phyloP scores from a whole-genome alignment of 2,113 vertebrate species.

The Tympanuchus pallidicinctus region DNA sequence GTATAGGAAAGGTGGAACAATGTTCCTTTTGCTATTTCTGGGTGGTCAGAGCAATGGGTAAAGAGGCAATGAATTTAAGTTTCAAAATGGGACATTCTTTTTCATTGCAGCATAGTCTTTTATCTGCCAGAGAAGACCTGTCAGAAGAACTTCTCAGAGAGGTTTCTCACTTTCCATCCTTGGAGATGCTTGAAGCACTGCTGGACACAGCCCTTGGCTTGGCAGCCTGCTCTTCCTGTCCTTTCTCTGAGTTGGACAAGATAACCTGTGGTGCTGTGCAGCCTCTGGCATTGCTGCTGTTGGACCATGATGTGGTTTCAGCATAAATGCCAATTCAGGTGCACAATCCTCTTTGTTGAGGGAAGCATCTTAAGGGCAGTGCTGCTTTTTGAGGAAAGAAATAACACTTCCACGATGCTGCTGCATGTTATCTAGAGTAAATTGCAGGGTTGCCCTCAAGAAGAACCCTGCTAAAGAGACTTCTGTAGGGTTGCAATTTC shows the following conservation, averaged over 20 bases:
- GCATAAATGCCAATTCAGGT: fast-evolving
- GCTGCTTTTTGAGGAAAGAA: background rate
- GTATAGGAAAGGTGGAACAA: background rate
- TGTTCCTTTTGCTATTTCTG: background rate
- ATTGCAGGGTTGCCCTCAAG: background rate
- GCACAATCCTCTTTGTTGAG: background rate
- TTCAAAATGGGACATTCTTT: background rate
- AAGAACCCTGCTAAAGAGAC: background rate
- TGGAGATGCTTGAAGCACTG: background rate
- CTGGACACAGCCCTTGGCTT: no score
- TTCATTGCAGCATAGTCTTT: background rate
- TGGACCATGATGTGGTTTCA: background rate
- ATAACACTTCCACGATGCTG: background rate
- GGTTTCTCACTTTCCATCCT: background rate
- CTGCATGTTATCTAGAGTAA: background rate
- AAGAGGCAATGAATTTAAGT: background rate
- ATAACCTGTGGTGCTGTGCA: background rate
- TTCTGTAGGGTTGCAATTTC: background rate
- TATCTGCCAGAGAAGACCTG: background rate
- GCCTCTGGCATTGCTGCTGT: background rate
- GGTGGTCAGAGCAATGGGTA: background rate
- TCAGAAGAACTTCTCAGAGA: background rate
- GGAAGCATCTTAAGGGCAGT: background rate
- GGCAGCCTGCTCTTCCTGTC: background rate
- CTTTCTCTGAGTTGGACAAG: background rate